Evolutionary conservation across 2,888 invertebrate species (phyloP).

Genomic region (Germaria angustata): DNA sequence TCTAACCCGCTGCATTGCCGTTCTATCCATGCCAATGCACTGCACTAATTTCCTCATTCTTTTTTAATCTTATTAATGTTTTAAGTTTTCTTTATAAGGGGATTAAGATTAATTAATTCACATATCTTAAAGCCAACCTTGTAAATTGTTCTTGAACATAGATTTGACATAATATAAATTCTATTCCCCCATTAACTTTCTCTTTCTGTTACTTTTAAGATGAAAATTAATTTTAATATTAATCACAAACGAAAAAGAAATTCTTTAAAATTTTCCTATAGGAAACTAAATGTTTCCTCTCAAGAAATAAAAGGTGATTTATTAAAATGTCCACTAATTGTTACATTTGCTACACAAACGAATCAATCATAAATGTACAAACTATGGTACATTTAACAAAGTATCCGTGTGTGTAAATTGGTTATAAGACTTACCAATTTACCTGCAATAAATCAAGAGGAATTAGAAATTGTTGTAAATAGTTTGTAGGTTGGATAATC

Average conservation of each 20-base stretch:
- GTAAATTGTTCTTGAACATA: too few relatives aligned
- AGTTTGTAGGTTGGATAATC: conserved; percentile 47
- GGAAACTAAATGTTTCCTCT: background rate
- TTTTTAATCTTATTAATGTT: too few relatives aligned
- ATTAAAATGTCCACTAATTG: conserved; percentile 28
- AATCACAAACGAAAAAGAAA: background rate
- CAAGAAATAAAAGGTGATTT: conserved; percentile 2
- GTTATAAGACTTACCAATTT: conserved; percentile 7
- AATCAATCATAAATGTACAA: conserved; percentile 27
- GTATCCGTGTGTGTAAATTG: background rate
- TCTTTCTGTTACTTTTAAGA: too few relatives aligned
- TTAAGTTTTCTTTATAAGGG: too few relatives aligned
- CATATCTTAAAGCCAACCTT: too few relatives aligned
- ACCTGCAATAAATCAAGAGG: conserved; percentile 56
- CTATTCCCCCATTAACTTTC: too few relatives aligned
- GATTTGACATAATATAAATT: too few relatives aligned
- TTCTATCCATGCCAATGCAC: too few relatives aligned
- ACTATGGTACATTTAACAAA: background rate
- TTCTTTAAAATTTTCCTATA: too few relatives aligned
- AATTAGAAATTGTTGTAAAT: conserved; percentile 54
- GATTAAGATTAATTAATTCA: too few relatives aligned
- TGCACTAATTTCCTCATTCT: too few relatives aligned
- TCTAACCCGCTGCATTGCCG: too few relatives aligned
- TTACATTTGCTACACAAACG: conserved; percentile 25
- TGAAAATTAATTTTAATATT: background rate